Evolutionary conservation across 2,888 invertebrate species (phyloP).

Genomic region (Phoronis australis): DNA sequence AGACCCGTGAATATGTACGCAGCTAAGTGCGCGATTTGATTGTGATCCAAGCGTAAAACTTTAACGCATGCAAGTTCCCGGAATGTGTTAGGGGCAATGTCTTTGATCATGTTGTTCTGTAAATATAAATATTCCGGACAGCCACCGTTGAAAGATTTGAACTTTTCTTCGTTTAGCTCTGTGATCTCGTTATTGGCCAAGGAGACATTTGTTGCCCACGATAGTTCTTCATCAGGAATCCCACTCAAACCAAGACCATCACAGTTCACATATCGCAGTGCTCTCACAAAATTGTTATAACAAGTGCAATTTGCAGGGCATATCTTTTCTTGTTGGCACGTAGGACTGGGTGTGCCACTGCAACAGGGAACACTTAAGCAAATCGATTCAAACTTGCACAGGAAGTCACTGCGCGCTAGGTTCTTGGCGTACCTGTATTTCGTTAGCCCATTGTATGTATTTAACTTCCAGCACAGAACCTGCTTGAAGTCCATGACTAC

Average conservation of each 20-base stretch:
- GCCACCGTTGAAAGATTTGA: neutral
- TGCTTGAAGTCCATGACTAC: too few relatives aligned
- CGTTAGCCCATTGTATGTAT: too few relatives aligned
- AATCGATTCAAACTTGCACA: too few relatives aligned
- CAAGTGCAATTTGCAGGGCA: slow-evolving; percentile 3
- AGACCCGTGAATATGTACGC: slow-evolving; percentile 1
- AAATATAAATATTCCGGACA: neutral
- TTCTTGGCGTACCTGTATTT: neutral
- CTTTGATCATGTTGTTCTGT: neutral
- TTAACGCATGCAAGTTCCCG: neutral
- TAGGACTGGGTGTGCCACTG: too few relatives aligned
- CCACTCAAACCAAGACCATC: neutral
- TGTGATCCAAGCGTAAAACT: neutral
- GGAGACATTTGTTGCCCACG: neutral
- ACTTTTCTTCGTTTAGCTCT: neutral
- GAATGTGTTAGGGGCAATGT: slow-evolving; percentile 1
- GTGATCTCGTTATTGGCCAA: neutral
- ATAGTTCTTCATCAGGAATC: too few relatives aligned
- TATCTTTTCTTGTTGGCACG: neutral
- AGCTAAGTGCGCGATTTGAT: neutral
- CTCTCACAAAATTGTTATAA: neutral
- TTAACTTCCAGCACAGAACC: too few relatives aligned
- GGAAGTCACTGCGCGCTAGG: neutral
- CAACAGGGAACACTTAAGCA: too few relatives aligned
- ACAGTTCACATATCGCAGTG: neutral